A percentile compares a stretch with the other conserved stretches of the same genome.
Conservation (phyloP, 1,140 invertebrate species). For the fruit fly (Drosophila melanogaster) region DNA sequence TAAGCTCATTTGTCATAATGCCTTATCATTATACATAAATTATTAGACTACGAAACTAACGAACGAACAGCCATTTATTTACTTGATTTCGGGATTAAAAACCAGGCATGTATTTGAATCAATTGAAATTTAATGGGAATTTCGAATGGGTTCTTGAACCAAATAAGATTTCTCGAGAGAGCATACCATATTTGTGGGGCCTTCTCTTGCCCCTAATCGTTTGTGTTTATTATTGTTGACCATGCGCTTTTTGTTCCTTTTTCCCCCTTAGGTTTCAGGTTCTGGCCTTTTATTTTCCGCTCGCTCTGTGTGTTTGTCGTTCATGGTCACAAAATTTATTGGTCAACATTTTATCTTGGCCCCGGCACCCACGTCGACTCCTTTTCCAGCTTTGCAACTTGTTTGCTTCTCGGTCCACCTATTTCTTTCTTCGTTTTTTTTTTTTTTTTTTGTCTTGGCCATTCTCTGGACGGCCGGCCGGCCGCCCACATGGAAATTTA, state of each 20-base stretch:
- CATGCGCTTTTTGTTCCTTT: conserved; percentile 41
- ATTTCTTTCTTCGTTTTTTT: conserved; percentile 3
- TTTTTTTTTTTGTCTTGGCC: conserved; percentile 3
- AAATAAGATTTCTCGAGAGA: conserved; percentile 18
- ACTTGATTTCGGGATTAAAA: not conserved
- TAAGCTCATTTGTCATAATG: not conserved
- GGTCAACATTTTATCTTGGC: conserved; percentile 75
- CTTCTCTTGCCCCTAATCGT: conserved; percentile 32
- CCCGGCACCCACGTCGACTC: conserved; percentile 37
- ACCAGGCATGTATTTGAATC: not conserved
- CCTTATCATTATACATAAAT: not conserved
- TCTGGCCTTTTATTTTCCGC: conserved; percentile 35
- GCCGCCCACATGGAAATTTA: conserved; percentile 73
- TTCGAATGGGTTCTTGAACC: conserved; percentile 1
- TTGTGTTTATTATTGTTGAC: conserved; percentile 58
- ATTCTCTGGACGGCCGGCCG: not conserved
- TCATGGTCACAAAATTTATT: conserved; percentile 78
- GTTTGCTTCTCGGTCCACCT: conserved; percentile 39
- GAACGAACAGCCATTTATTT: not conserved
- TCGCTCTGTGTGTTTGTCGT: conserved; percentile 46
- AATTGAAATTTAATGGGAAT: not conserved
- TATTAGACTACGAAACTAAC: not conserved
- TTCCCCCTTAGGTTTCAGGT: conserved; percentile 1
- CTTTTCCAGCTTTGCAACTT: conserved; percentile 55
- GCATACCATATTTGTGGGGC: conserved; percentile 47